phyloP scores from a whole-genome alignment of 2,797 vertebrate species.

The Peromyscus nudipes region DNA sequence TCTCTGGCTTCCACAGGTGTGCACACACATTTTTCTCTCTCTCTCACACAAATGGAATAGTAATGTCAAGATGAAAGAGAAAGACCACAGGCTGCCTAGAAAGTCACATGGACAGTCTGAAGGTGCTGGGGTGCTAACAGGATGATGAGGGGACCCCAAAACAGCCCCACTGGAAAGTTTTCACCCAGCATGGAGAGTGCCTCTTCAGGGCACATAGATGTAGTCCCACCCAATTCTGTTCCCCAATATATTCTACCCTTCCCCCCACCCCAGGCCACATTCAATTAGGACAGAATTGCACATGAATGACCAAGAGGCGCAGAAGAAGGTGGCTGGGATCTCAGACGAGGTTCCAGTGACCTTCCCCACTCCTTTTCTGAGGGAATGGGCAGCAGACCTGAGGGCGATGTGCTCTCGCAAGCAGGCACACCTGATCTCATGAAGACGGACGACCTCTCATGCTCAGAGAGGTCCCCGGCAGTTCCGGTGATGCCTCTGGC shows the following conservation, averaged over 20 bases:
- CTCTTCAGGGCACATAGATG: no score
- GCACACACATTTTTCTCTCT: neutral
- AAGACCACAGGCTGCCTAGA: neutral
- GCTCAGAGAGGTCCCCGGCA: no score
- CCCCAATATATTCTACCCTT: neutral
- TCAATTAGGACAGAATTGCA: neutral
- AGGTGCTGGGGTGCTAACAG: no score
- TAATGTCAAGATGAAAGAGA: neutral
- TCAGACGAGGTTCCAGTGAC: neutral
- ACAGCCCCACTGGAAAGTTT: no score
- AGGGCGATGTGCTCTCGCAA: rapidly evolving
- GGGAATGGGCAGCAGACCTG: no score
- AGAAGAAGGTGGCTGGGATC: neutral
- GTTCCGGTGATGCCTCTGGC: neutral
- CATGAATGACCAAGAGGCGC: no score
- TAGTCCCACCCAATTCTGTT: neutral
- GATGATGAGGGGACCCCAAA: neutral
- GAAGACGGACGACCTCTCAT: neutral
- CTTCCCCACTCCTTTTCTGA: neutral
- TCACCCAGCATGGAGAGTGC: neutral
- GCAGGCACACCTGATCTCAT: neutral
- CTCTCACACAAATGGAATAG: neutral
- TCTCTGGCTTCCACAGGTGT: neutral
- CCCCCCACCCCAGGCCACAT: neutral
- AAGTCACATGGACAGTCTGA: neutral